Conservation (phyloP, 2,113 vertebrate genomes). For the Cathartes aura region DNA sequence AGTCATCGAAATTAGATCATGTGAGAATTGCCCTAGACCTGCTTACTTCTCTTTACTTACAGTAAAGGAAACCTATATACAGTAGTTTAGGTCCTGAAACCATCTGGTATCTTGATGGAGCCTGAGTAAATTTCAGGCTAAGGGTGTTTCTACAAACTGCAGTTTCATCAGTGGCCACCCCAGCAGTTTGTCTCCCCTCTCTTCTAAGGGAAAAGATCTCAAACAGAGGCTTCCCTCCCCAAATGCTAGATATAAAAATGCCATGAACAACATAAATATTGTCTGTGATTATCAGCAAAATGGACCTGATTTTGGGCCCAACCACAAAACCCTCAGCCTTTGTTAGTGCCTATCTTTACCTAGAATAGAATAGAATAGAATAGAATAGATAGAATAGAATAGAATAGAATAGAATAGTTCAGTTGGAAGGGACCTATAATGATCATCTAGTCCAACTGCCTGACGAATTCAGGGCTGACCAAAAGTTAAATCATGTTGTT, state of each 20-base stretch:
- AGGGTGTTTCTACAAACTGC: not conserved
- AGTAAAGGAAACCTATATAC: not conserved
- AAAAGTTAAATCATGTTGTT: not conserved
- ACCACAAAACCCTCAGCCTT: not conserved
- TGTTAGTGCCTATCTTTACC: not conserved
- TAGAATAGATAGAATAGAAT: too few species aligned
- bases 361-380: too few species aligned
- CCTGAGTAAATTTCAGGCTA: not conserved
- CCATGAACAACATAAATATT: rapidly evolving
- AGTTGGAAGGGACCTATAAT: not conserved
- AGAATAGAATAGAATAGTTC: too few species aligned
- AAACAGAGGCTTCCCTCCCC: rapidly evolving
- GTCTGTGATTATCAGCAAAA: not conserved
- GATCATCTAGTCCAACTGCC: not conserved
- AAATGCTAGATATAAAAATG: not conserved
- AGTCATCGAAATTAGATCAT: not conserved
- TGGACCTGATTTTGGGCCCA: not conserved
- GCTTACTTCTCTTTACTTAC: not conserved
- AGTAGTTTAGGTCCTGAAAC: not conserved
- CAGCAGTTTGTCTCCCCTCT: not conserved
- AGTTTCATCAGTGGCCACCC: not conserved
- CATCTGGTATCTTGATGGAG: not conserved
- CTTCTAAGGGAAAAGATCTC: not conserved
- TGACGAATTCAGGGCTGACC: not conserved
- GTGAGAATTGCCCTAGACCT: not conserved